Base-by-base conservation (phyloP, 1,140 invertebrate species). In the Contarinia nasturtii region DNA sequence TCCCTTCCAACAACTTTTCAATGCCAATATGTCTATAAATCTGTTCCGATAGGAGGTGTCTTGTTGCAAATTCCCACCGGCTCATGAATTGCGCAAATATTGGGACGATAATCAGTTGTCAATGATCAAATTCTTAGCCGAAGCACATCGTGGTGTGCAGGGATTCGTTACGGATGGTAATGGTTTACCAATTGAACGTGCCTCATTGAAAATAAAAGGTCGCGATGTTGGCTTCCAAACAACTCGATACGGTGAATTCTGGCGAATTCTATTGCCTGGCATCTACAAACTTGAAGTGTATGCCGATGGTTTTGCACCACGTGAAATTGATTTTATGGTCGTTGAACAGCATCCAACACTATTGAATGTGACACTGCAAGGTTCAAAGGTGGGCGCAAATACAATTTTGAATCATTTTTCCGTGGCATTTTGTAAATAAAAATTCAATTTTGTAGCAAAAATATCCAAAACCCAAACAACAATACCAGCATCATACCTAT, bases 101-200 rank as follows among this genome's bases (percentile, higher is more conserved):
- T 99, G 95, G 95, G 74, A 83, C 50, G 89, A 96, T 53, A 99
- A 98, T 66, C 80, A 84, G 68, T 74, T 82, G 79, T 76, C 88
- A 0, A 64, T 93, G 33, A 76, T 93, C 14, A 84, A 85, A 60
- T 92, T 86, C 60, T 59, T 92, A 54, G 85, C 81, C 2, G 87
- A 92, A 66, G 87, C 80, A 1, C 87, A 93, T 59, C 74, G 86
- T 55, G 91, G 89, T 15, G 73, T 76, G 14, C 72, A 73, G 48
- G 90, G 89, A 2, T 85, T 87, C 53, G 82, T 95, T 0, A 73
- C 78, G 55, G 86, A 94, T 64, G 76, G 82, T 48, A 74, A 76
- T 53, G 82, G 80, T 10, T 78, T 81, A 61, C 82, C 87, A 0
- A 73, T 96, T 21, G 80, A 86, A 53, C 80, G 81, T 45, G 88